Evolutionary conservation across 2,888 invertebrate species (phyloP).

Genomic region (Agrochola lychnidis): DNA sequence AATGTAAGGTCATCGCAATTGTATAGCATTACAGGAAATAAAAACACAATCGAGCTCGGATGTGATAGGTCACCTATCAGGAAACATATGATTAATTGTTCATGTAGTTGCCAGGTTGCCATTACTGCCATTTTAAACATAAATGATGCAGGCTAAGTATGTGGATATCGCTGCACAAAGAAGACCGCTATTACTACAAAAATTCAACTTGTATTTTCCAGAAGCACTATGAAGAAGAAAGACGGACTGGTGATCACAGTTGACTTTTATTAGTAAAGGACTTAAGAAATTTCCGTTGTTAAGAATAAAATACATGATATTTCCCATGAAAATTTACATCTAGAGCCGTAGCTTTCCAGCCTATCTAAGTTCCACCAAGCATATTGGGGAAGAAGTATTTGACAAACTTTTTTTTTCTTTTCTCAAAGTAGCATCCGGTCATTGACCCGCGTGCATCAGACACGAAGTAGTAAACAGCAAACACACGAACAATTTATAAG

Average conservation of each 20-base stretch:
- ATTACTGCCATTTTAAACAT: neutral
- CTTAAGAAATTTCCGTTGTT: neutral
- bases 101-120: neutral
- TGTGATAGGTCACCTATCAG: conserved; percentile 49
- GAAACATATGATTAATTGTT: conserved; percentile 36
- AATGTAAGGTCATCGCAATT: conserved; percentile 35
- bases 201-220: neutral
- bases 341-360: neutral
- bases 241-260: neutral
- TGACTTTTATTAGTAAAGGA: neutral
- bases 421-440: neutral
- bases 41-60: conserved; percentile 30
- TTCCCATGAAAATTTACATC: neutral
- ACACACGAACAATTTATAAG: conserved; percentile 35
- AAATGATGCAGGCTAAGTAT: neutral
- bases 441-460: conserved; percentile 10
- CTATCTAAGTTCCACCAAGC: neutral
- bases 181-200: neutral
- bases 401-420: neutral
- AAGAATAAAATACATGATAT: neutral
- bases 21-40: conserved; percentile 41
- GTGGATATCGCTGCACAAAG: too few species aligned
- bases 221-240: too few species aligned
- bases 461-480: conserved; percentile 24
- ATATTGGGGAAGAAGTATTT: neutral